Evolutionary conservation across 2,888 invertebrate genomes (phyloP), one percentile per base, ranked within the genome.

Genomic region (Atrina japonica): DNA sequence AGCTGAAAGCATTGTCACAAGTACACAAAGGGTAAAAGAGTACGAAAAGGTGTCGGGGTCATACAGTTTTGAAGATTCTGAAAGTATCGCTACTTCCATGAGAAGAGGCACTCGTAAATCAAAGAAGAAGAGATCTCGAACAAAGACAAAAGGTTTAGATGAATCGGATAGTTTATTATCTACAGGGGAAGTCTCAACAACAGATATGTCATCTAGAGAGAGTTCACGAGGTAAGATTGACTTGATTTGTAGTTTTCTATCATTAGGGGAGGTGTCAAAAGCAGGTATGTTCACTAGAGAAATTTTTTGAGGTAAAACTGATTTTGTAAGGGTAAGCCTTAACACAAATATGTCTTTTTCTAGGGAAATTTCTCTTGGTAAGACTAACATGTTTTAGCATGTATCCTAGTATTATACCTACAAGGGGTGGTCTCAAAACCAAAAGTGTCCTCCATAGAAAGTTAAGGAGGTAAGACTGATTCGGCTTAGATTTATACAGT

Each of bases 21-120:
- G 65, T 18, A 21, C 47, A 9, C 45, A 52, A 3, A 40, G 64
- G 18, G 9, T 50, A 14, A 7, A 53, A 49, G 53, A 69, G n/a
- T n/a, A 18, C n/a, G 63, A 63, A 2, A n/a, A 5, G 9, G 18
- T 63, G 0, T 23, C 60, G 3, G 41, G 29, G 11, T 45, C 49
- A 14, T 60, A 67, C 59, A 72, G 23, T 1, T 74, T 74, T 53
- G 53, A 65, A 1, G 72, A 79, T 21, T 74, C 79, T 0, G 76
- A 76, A 18, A 59, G 63, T 43, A 77, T 77, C 23, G 77, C 79
- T 16, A 73, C 73, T 27, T 71, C 75, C 0, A 18, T 79, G 14
- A 66, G 65, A 30, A 65, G 69, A 2, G 67, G 66, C 7, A 58
- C 66, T 16, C 60, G 64, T 25, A 21, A 35, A 5, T 25, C 40